phyloP scores from a whole-genome alignment of 2,888 invertebrate species.

The Thera obeliscata region DNA sequence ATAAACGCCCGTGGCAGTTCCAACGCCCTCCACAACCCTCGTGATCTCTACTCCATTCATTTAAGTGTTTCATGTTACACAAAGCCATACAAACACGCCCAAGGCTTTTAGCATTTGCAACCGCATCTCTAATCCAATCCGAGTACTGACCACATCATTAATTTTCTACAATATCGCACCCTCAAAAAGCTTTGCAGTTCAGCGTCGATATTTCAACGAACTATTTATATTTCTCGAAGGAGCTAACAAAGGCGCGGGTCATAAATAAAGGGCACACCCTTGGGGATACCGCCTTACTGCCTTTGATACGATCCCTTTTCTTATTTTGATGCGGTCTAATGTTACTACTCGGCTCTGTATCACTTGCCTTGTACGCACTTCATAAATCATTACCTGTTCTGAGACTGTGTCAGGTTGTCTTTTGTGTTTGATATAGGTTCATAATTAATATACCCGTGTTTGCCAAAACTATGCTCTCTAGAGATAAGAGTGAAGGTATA shows the following conservation, averaged over 20 bases:
- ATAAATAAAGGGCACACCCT: constrained; percentile 79
- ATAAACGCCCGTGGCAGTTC: constrained; percentile 51
- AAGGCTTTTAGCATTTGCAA: constrained; percentile 76
- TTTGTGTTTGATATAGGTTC: constrained; percentile 31
- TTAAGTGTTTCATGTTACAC: constrained; percentile 75
- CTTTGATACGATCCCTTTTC: constrained; percentile 81
- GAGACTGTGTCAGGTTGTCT: constrained; percentile 40
- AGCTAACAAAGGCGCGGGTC: constrained; percentile 75
- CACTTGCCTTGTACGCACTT: constrained; percentile 65
- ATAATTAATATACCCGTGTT: constrained; percentile 11
- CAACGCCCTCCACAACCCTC: constrained; percentile 49
- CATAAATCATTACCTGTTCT: constrained; percentile 80
- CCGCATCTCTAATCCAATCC: constrained; percentile 76
- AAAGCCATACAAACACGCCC: constrained; percentile 73
- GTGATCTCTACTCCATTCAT: constrained; percentile 59
- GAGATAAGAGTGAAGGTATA: neutral
- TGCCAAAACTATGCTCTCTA: neutral
- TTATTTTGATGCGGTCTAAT: constrained; percentile 80
- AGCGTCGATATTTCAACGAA: constrained; percentile 78
- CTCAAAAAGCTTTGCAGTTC: constrained; percentile 71
- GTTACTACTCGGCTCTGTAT: constrained; percentile 70
- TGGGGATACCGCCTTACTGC: constrained; percentile 75
- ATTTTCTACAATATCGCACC: constrained; percentile 80
- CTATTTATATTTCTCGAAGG: constrained; percentile 81
- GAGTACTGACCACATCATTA: constrained; percentile 82